Evolutionary conservation across 1,140 invertebrate species (phyloP), one percentile per base, ranked within the genome.

Genomic region (Nasonia giraulti): DNA sequence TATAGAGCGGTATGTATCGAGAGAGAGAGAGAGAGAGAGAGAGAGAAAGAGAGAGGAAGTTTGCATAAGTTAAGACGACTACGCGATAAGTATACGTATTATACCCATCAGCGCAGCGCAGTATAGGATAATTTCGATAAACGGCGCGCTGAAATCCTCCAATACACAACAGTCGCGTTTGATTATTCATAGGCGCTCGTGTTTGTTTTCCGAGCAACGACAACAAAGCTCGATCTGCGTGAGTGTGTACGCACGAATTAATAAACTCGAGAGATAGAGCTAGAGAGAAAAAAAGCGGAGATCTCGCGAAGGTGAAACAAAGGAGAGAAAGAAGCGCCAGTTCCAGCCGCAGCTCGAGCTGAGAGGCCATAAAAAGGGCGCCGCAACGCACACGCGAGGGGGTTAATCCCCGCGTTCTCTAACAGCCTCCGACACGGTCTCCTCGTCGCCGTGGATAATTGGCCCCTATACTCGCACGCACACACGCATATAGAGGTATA

Each of bases 361-460:
- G 20, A 62, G 17, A 62, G 55, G 55, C 55, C 55, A 76, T 71
- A 86, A 89, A 88, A 88, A 86, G 86, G 87, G 85, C 31, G 55
- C 55, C 55, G 55, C 55, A 50, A 78, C 74, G 73, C 37, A 69
- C 37, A 50, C 78, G 75, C 82, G 75, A 88, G 86, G 89, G 89
- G 89, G 89, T 91, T 91, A 90, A 90, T 90, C 88, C 88, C 82
- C 81, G 87, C 87, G 88, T 87, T 87, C 87, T 87, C 86, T 84
- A 73, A 80, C 71, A 84, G 83, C 44, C 89, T 87, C 86, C 89
- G 88, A 89, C 87, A 86, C 87, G 87, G 85, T 88, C 87, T 87
- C 87, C 85, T 85, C 85, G 75, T 84, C 83, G 84, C 81, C 69
- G 47, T 86, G 87, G 87, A 90, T 92, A 92, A 92, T 92, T 92